These are phyloP conservation scores for Philypnodon macrostomus DNA, from an alignment of 2,797 vertebrate species.

Conservation along the genomic window DNA sequence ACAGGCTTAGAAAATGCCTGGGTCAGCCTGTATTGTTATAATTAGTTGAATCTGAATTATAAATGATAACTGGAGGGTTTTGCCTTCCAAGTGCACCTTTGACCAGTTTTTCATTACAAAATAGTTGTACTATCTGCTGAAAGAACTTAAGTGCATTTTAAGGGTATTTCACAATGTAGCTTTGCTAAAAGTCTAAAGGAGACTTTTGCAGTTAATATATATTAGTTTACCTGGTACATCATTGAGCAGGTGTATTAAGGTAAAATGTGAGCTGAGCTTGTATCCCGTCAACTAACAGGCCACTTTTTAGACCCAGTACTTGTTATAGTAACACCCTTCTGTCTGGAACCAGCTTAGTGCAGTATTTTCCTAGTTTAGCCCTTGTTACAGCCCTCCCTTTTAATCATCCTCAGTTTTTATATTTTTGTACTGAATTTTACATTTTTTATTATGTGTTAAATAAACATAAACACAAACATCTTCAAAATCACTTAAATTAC, in stretches of 20 bases:
- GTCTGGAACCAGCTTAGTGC: background rate
- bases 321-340: no score
- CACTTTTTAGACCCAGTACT: no score
- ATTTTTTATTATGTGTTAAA: no score
- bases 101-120: background rate
- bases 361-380: no score
- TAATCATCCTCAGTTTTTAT: no score
- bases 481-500: no score
- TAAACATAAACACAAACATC: no score
- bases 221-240: conserved; percentile 1
- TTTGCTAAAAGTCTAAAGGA: background rate
- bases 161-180: conserved; percentile 5
- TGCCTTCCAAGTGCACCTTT: conserved; percentile 3
- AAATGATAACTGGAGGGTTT: conserved; percentile 3
- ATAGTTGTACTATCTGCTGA: background rate
- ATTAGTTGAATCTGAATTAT: conserved; percentile 7
- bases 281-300: no score
- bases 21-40: conserved; percentile 2
- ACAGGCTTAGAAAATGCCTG: background rate
- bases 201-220: background rate
- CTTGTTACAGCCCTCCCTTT: no score
- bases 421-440: no score
- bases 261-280: background rate
- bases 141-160: background rate
- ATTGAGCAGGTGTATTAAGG: background rate